Evolutionary conservation across 2,888 invertebrate genomes (phyloP).

Genomic region (Spisula subtruncata): DNA sequence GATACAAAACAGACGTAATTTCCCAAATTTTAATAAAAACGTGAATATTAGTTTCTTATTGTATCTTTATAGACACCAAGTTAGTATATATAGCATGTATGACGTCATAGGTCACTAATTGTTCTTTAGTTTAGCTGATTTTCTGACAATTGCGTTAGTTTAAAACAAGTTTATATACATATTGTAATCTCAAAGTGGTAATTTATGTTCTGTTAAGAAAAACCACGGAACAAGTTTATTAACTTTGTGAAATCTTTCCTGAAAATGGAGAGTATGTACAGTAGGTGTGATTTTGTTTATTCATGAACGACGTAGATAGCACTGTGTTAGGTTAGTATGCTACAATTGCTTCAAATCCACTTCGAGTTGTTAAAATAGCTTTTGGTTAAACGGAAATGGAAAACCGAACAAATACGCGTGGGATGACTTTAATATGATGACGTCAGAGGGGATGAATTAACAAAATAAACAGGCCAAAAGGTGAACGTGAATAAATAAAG

Average conservation of each 20-base stretch:
- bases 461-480: not conserved
- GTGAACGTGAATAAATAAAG: not conserved
- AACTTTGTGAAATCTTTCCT: not conserved
- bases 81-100: slow-evolving; percentile 1
- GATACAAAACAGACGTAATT: slow-evolving; percentile 8
- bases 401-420: not conserved
- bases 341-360: not conserved
- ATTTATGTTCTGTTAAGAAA: not conserved
- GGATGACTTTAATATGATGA: not conserved
- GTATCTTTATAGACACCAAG: slow-evolving; percentile 2
- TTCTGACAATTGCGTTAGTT: not conserved
- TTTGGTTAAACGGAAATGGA: not conserved
- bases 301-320: not conserved
- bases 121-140: not conserved
- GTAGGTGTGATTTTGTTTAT: not conserved
- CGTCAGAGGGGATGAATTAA: not conserved
- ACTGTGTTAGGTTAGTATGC: not conserved
- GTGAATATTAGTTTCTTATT: not conserved
- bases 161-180: not conserved
- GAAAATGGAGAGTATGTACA: too few species aligned
- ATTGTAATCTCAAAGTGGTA: not conserved
- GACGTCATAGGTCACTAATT: slow-evolving; percentile 11
- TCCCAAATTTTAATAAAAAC: not conserved
- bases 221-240: not conserved
- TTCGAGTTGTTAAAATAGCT: not conserved